These are phyloP conservation scores for Rhagonycha lutea DNA, from an alignment of 2,888 invertebrate genomes.

Conservation along the genomic window DNA sequence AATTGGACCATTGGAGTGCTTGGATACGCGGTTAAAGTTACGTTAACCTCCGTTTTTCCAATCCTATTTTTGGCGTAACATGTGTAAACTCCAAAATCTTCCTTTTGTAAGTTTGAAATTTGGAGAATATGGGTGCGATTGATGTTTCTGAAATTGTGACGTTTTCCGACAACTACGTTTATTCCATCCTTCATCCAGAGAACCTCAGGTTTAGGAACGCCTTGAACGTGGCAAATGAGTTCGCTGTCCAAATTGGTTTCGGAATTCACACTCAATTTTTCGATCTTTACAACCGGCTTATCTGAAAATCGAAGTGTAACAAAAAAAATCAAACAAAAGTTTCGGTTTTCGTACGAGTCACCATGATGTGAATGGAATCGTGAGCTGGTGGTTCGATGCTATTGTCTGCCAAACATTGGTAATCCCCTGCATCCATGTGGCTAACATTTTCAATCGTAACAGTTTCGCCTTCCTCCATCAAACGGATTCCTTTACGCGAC, in stretches of 20 bases:
- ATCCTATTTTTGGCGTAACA: slow-evolving; percentile 53
- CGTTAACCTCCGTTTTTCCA: slow-evolving; percentile 45
- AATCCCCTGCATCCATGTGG: slow-evolving; percentile 51
- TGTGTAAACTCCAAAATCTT: slow-evolving; percentile 54
- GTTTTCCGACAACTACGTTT: slow-evolving; percentile 39
- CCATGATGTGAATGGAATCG: slow-evolving; percentile 44
- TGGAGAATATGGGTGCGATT: slow-evolving; percentile 45
- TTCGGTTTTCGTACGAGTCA: slow-evolving; percentile 47
- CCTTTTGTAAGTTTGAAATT: slow-evolving; percentile 44
- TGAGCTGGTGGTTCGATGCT: slow-evolving; percentile 48
- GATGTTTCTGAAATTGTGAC: slow-evolving; percentile 36
- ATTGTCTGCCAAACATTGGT: slow-evolving; percentile 57
- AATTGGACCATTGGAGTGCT: slow-evolving; percentile 30
- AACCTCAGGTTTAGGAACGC: slow-evolving; percentile 52
- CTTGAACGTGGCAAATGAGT: slow-evolving; percentile 54
- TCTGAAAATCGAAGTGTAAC: slow-evolving; percentile 45
- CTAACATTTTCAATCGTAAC: slow-evolving; percentile 48
- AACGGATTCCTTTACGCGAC: slow-evolving; percentile 43
- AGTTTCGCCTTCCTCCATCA: slow-evolving; percentile 43
- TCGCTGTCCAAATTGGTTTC: slow-evolving; percentile 52
- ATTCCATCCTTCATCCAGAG: slow-evolving; percentile 48
- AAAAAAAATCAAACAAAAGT: background rate
- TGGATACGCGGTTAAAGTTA: slow-evolving; percentile 45
- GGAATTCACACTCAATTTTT: slow-evolving; percentile 53
- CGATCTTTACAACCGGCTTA: slow-evolving; percentile 53